Conservation (phyloP, 2,888 invertebrate genomes). For the Hemicrepidius hirtus region DNA sequence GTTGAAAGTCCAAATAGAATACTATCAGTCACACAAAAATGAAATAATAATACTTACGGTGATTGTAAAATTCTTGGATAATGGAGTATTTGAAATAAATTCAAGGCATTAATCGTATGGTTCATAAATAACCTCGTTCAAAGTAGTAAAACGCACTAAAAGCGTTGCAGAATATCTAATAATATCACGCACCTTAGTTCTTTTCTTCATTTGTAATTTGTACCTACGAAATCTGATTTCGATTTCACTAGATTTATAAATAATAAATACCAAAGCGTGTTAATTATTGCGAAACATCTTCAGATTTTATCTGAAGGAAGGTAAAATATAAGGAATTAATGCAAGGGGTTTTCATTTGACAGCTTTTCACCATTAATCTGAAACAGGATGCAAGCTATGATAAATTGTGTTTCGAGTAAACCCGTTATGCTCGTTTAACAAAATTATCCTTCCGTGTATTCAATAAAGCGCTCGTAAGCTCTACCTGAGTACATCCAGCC, state of each 20-base stretch:
- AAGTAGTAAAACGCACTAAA: background rate
- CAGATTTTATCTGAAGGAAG: conserved; percentile 4
- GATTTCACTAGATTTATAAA: conserved; percentile 15
- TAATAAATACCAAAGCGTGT: background rate
- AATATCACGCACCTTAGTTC: background rate
- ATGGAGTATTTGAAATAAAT: background rate
- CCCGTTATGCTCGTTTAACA: conserved; percentile 25
- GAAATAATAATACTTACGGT: no score
- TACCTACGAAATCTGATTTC: background rate
- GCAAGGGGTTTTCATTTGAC: conserved; percentile 18
- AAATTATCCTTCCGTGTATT: conserved; percentile 21
- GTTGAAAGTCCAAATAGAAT: no score
- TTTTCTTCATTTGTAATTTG: background rate
- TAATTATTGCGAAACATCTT: conserved; percentile 2
- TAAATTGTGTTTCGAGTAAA: conserved; percentile 21
- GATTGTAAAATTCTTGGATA: no score
- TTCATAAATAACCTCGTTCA: background rate
- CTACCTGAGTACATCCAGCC: conserved; percentile 3
- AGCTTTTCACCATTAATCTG: conserved; percentile 25
- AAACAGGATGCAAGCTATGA: conserved; percentile 13
- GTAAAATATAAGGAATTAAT: conserved; percentile 29
- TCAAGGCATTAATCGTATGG: background rate
- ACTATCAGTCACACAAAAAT: no score
- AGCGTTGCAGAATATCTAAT: background rate
- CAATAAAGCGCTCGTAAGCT: conserved; percentile 11